These are phyloP conservation scores for Varecia variegata DNA, from an alignment of 2,797 vertebrate species.

Conservation along the genomic window DNA sequence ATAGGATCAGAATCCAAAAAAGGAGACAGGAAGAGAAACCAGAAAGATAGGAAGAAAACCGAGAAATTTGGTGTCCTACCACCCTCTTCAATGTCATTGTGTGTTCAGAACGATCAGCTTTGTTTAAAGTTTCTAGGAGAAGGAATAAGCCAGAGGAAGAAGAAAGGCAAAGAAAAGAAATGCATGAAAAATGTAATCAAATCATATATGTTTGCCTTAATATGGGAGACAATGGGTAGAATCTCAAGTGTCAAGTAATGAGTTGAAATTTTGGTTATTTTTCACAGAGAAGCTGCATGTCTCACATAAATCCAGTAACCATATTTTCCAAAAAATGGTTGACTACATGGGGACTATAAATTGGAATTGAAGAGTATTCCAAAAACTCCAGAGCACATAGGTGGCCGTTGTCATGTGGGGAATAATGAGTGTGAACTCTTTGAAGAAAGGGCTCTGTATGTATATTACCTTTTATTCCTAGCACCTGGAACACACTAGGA, in stretches of 20 bases:
- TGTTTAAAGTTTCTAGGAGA: background rate
- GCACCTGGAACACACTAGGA: background rate
- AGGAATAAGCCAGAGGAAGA: background rate
- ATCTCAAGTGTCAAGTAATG: background rate
- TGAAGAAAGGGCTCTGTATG: background rate
- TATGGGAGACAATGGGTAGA: background rate
- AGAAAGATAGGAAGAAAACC: background rate
- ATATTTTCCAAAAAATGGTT: background rate
- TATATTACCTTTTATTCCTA: background rate
- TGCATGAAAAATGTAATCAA: background rate
- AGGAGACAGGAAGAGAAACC: background rate
- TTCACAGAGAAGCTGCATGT: background rate
- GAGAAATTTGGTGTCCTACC: background rate
- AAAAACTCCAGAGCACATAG: background rate
- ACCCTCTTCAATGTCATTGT: background rate
- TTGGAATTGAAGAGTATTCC: background rate
- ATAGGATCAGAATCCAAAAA: background rate
- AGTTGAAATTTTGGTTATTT: background rate
- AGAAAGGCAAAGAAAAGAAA: background rate
- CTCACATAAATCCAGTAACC: background rate
- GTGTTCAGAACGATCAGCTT: background rate
- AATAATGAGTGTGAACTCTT: background rate
- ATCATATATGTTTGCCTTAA: background rate
- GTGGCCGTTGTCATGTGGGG: background rate
- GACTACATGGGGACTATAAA: background rate